Evolutionary conservation across 2,113 vertebrate species (phyloP).

Genomic region (Pituophis catenifer): DNA sequence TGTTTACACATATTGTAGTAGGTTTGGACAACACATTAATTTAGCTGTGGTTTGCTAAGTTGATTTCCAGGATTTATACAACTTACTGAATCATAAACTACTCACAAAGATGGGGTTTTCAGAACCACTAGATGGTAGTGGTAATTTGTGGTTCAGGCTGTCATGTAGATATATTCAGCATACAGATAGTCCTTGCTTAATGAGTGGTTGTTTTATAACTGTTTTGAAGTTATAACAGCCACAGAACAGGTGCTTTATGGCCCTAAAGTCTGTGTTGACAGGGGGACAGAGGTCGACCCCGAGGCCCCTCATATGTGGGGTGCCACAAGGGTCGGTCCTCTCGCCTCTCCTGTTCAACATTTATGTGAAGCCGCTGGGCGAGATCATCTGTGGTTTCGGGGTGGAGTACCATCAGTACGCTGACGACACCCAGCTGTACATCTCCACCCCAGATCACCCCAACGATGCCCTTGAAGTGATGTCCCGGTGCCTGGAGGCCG

Average conservation of each 20-base stretch:
- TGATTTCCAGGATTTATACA: not conserved
- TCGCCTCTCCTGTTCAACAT: too few species aligned
- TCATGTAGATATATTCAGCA: not conserved
- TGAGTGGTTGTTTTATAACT: not conserved
- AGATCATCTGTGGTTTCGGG: too few species aligned
- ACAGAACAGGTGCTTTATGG: not conserved
- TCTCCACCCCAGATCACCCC: too few species aligned
- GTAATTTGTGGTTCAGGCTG: not conserved
- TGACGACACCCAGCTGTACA: too few species aligned
- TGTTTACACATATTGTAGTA: not conserved
- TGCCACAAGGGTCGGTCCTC: too few species aligned
- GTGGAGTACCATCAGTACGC: too few species aligned
- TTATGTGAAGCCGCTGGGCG: too few species aligned
- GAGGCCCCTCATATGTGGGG: too few species aligned
- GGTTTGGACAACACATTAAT: not conserved
- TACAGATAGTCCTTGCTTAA: not conserved
- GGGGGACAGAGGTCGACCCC: too few species aligned
- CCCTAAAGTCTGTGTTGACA: too few species aligned
- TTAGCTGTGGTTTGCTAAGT: not conserved
- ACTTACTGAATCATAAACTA: not conserved
- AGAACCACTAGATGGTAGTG: not conserved
- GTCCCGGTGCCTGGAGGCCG: too few species aligned
- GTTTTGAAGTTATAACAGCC: not conserved
- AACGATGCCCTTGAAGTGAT: too few species aligned
- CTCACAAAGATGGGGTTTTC: not conserved